A percentile compares a stretch with the other conserved stretches of the same genome.
phyloP scores from a whole-genome alignment of 2,888 invertebrate species.

The Spisula subtruncata region DNA sequence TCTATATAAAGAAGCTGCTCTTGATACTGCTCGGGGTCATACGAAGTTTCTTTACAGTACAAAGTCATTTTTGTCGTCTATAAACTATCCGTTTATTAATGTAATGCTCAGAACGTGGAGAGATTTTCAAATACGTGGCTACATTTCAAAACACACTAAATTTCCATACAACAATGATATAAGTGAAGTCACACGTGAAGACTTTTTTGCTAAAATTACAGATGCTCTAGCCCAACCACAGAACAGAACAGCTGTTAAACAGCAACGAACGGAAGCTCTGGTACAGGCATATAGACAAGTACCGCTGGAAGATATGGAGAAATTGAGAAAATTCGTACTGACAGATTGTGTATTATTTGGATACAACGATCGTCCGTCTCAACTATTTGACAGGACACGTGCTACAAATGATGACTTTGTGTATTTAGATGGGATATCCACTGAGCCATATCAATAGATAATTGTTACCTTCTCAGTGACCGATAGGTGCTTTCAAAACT shows the following conservation, averaged over 20 bases:
- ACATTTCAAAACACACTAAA: slow-evolving; percentile 34
- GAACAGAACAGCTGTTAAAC: slow-evolving; percentile 55
- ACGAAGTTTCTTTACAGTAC: background rate
- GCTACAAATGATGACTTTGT: background rate
- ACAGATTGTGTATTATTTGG: slow-evolving; percentile 78
- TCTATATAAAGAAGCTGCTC: slow-evolving; percentile 14
- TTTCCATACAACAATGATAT: slow-evolving; percentile 23
- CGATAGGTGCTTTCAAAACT: too few species aligned
- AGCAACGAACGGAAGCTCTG: slow-evolving; percentile 75
- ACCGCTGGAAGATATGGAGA: slow-evolving; percentile 64
- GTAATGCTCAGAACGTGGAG: slow-evolving; percentile 41
- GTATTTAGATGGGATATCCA: slow-evolving; percentile 14
- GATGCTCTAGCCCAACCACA: slow-evolving; percentile 50
- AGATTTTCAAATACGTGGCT: slow-evolving; percentile 45
- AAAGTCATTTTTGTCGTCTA: background rate
- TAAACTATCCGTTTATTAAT: background rate
- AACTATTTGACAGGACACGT: slow-evolving; percentile 59
- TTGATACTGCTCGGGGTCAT: slow-evolving; percentile 31
- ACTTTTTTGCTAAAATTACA: slow-evolving; percentile 47
- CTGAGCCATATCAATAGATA: background rate
- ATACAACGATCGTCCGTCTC: slow-evolving; percentile 68
- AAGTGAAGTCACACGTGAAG: slow-evolving; percentile 1
- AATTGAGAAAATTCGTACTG: slow-evolving; percentile 65
- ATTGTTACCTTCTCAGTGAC: too few species aligned
- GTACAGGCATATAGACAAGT: slow-evolving; percentile 74